phyloP scores from a whole-genome alignment of 2,888 invertebrate genomes.

The Dryomyza anilis region DNA sequence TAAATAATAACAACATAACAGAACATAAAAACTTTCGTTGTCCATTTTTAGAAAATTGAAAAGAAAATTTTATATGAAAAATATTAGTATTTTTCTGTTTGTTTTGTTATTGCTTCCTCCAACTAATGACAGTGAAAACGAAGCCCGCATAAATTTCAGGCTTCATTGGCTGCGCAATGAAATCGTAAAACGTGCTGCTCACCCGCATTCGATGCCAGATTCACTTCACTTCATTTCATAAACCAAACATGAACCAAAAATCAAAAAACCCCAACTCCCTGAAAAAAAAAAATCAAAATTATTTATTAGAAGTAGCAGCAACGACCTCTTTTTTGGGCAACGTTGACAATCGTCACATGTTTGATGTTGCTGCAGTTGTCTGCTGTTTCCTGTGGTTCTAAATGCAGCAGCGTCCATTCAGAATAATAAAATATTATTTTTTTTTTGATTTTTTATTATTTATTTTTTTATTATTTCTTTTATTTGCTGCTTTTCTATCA shows the following conservation, averaged over 20 bases:
- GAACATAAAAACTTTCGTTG: conserved; percentile 7
- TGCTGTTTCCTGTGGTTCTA: too few species aligned
- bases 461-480: conserved; percentile 4
- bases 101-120: neutral
- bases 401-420: too few species aligned
- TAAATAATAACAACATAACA: neutral
- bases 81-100: neutral
- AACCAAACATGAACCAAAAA: neutral
- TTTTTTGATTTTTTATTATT: neutral
- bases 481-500: neutral
- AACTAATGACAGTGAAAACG: neutral
- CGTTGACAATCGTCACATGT: neutral
- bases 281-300: neutral
- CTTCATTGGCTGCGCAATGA: conserved; percentile 9
- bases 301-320: neutral
- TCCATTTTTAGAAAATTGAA: neutral
- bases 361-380: too few species aligned
- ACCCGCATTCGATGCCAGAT: neutral
- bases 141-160: conserved; percentile 11
- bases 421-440: too few species aligned
- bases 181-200: neutral
- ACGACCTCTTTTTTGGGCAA: neutral
- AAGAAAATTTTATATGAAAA: neutral
- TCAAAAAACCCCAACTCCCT: neutral
- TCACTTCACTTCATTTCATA: neutral